Base-by-base conservation (phyloP, 2,888 invertebrate genomes). In the Phyto melanocephala region DNA sequence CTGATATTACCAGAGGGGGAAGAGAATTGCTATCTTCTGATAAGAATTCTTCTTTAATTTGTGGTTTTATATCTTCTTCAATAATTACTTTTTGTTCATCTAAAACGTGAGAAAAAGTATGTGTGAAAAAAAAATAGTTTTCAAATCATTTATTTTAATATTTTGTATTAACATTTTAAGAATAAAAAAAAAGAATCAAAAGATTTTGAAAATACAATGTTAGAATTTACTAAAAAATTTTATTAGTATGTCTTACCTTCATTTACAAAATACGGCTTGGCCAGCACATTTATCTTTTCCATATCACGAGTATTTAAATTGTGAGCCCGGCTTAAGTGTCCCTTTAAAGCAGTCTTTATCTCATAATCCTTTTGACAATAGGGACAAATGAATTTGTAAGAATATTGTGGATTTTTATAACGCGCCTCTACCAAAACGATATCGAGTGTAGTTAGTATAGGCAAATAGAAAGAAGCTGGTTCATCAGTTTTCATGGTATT, bases 381-480 rank as follows among this genome's bases (percentile, higher is more conserved):
- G 0, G 88, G 85, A 58, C 89, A 89, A 11, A 85, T 81, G 88
- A 88, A 89, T 33, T 84, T 68, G 40, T 87, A 89, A 22, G 83
- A 81, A 65, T 86, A 84, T 1, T 72, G 47, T 0, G 86, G 84
- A 80, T 87, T 67, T 1, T 70, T 28, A 20, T 35, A 20, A 0
- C 86, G 85, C n/a, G 86, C 65, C n/a, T 85, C 71, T 1, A 74
- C 45, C 11, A 81, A 47, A 2, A 67, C 24, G 1, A 78, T 56
- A 72, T 81, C 83, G 3, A 84, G 63, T 10, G 54, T 40, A 0
- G 62, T 74, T 42, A 77, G 50, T 28, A 84, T 70, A 2, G 83
- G 83, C n/a, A 83, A 68, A 63, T 83, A 77, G n/a, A 83, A 45
- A 1, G 76, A 70, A 15, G 28, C 0, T 2, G 83, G 83, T 10